phyloP scores from a whole-genome alignment of 2,888 invertebrate genomes.

The Cosmorhoe ocellata region DNA sequence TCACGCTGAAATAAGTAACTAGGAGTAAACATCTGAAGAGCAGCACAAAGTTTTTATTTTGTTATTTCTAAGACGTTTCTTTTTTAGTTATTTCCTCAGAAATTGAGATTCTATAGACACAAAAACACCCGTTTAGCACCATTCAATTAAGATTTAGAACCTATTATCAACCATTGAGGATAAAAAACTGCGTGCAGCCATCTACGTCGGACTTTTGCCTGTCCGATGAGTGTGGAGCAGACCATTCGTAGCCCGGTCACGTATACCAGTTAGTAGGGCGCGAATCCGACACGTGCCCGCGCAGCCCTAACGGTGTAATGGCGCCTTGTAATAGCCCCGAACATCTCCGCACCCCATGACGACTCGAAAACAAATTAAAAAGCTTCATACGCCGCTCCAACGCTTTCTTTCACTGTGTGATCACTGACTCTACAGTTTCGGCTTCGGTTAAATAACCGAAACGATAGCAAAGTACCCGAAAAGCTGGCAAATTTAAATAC shows the following conservation, averaged over 20 bases:
- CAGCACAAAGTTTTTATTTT: too few species aligned
- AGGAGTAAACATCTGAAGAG: constrained; percentile 5
- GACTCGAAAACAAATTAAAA: constrained; percentile 74
- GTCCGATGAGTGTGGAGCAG: constrained; percentile 45
- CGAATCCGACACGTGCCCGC: constrained; percentile 70
- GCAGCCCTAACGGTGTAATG: constrained; percentile 73
- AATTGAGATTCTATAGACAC: constrained; percentile 1
- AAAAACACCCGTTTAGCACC: constrained; percentile 8
- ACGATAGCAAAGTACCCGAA: constrained; percentile 35
- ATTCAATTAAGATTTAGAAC: constrained; percentile 34
- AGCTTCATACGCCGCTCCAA: constrained; percentile 51
- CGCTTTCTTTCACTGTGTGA: constrained; percentile 38
- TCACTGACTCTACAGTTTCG: constrained; percentile 26
- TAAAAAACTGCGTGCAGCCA: constrained; percentile 26
- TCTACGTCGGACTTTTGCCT: constrained; percentile 35
- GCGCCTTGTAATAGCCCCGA: constrained; percentile 64
- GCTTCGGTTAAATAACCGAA: constrained; percentile 32
- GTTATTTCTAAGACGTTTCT: too few species aligned
- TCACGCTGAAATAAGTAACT: constrained; percentile 7
- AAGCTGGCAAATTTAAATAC: constrained; percentile 47
- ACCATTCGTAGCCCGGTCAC: constrained; percentile 58
- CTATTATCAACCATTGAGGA: constrained; percentile 23
- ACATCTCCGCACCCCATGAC: constrained; percentile 55
- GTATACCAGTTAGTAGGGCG: constrained; percentile 74
- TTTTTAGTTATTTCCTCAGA: too few species aligned